Conservation (phyloP, 2,797 vertebrate species). For the Alosa sapidissima region DNA sequence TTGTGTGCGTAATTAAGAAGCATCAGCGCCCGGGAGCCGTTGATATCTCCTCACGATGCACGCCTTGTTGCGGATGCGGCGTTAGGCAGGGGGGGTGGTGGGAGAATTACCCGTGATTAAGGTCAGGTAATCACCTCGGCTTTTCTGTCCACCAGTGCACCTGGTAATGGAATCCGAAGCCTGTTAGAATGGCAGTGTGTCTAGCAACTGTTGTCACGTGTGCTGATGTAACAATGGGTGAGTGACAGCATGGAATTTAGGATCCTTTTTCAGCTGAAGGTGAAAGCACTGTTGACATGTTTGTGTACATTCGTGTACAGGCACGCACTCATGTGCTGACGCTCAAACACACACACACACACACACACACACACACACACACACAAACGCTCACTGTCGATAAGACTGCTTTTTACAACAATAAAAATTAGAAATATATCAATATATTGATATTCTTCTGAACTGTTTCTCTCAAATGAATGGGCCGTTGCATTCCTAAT, state of each 20-base stretch:
- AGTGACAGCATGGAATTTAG: background rate
- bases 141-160: slow-evolving; percentile 43
- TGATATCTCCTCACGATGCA: slow-evolving; percentile 58
- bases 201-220: slow-evolving; percentile 26
- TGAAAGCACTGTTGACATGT: background rate
- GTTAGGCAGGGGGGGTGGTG: slow-evolving; percentile 48
- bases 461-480: background rate
- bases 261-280: background rate
- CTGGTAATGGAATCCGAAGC: slow-evolving; percentile 47
- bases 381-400: background rate
- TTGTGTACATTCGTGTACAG: background rate
- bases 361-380: background rate
- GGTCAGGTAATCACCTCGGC: slow-evolving; percentile 70
- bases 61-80: slow-evolving; percentile 51
- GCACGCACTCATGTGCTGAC: background rate
- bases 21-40: slow-evolving; percentile 64
- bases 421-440: background rate
- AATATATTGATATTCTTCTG: background rate
- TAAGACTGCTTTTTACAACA: no score
- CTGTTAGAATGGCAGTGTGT: slow-evolving; percentile 39
- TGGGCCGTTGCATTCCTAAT: background rate
- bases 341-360: background rate
- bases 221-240: slow-evolving; percentile 33
- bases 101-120: slow-evolving; percentile 67
- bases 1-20: slow-evolving; percentile 74